phyloP scores from a whole-genome alignment of 1,140 invertebrate genomes.

The Tetranychus urticae region DNA sequence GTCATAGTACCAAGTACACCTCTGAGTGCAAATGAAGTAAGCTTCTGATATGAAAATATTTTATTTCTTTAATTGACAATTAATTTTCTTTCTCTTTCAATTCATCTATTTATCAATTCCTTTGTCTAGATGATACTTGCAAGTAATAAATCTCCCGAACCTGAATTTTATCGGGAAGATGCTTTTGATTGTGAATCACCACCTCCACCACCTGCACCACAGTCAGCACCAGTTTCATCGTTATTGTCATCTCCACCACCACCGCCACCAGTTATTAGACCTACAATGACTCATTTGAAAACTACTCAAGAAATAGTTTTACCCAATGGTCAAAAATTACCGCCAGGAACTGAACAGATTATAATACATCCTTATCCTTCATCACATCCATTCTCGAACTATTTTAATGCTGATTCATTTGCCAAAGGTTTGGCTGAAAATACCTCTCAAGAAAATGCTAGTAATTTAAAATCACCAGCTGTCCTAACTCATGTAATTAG shows the following conservation, averaged over 20 bases:
- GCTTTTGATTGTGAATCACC: not conserved
- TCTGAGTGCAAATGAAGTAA: slow-evolving; percentile 1
- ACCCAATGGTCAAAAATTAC: slow-evolving; percentile 7
- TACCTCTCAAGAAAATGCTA: no score
- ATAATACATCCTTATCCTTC: slow-evolving; percentile 8
- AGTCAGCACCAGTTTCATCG: not conserved
- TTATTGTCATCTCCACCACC: not conserved
- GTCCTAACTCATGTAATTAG: no score
- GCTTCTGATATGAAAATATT: not conserved
- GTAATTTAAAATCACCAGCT: no score
- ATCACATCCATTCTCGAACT: not conserved
- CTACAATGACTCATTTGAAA: slow-evolving; percentile 4
- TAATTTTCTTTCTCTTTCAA: not conserved
- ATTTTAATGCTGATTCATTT: not conserved
- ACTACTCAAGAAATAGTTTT: slow-evolving; percentile 3
- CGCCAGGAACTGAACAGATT: slow-evolving; percentile 8
- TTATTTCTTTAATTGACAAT: not conserved
- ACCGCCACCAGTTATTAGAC: slow-evolving; percentile 1
- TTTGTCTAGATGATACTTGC: not conserved
- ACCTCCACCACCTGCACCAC: slow-evolving; percentile 1
- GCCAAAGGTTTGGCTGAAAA: not conserved
- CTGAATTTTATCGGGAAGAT: not conserved
- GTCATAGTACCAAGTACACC: not conserved
- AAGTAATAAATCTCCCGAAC: not conserved
- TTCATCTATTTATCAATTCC: not conserved